Percentiles rank a stretch among this genome's conserved stretches.
These are phyloP conservation scores for Gavialis gangeticus DNA, from an alignment of 2,113 vertebrate genomes.

Conservation along the genomic window DNA sequence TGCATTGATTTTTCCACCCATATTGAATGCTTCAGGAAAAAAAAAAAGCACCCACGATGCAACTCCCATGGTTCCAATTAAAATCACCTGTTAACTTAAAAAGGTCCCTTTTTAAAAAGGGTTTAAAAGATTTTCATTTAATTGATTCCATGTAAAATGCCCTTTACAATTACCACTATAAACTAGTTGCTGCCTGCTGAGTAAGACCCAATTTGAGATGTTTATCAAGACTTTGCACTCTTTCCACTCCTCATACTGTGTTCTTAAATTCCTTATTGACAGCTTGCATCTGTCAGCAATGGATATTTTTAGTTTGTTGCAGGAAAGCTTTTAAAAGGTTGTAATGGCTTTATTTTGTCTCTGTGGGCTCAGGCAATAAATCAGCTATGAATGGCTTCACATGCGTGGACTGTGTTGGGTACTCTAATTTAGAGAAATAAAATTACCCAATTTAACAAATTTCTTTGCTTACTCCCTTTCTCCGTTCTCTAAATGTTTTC, in stretches of 20 bases:
- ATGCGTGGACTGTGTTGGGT: background rate
- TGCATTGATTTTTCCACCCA: slow-evolving; percentile 80
- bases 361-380: slow-evolving; percentile 46
- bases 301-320: slow-evolving; percentile 84
- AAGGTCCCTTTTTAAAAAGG: slow-evolving; percentile 96
- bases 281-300: slow-evolving; percentile 84
- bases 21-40: slow-evolving; percentile 82
- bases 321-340: slow-evolving; percentile 84
- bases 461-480: background rate
- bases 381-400: slow-evolving; percentile 5
- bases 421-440: background rate
- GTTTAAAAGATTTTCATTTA: slow-evolving; percentile 99
- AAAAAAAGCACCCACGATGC: slow-evolving; percentile 70
- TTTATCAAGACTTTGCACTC: slow-evolving; percentile 95
- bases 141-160: slow-evolving; percentile 94
- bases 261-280: slow-evolving; percentile 86
- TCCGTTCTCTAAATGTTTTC: background rate
- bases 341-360: slow-evolving; percentile 67
- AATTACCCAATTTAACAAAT: background rate
- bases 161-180: slow-evolving; percentile 94
- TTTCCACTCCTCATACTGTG: slow-evolving; percentile 90
- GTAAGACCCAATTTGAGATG: slow-evolving; percentile 99
- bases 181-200: slow-evolving; percentile 91
- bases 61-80: slow-evolving; percentile 93
- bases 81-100: slow-evolving; percentile 98